A percentile compares a stretch with the other conserved stretches of the same genome.
Conservation (phyloP, 1,140 invertebrate genomes). For the Cotesia glomerata region DNA sequence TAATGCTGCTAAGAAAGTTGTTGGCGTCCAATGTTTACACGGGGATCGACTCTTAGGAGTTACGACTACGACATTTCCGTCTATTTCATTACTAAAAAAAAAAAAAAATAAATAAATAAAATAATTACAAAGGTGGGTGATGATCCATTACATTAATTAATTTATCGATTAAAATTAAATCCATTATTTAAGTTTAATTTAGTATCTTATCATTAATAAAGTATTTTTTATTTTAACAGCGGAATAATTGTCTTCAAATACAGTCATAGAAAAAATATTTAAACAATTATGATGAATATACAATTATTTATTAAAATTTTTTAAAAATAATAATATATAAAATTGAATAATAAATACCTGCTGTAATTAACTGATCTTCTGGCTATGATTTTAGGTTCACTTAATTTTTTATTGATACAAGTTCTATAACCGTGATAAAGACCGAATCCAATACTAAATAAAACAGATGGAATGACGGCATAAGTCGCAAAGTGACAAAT, state of each 20-base stretch:
- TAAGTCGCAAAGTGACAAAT: conserved; percentile 70
- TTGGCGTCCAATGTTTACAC: conserved; percentile 69
- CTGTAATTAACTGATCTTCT: conserved; percentile 23
- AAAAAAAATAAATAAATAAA: conserved; percentile 28
- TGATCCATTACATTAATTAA: neutral
- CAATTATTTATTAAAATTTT: too few species aligned
- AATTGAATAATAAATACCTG: conserved; percentile 32
- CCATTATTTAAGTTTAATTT: neutral
- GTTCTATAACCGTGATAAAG: conserved; percentile 72
- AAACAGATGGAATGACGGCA: conserved; percentile 64
- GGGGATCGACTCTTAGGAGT: conserved; percentile 60
- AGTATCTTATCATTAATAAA: neutral
- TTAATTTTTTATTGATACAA: conserved; percentile 65
- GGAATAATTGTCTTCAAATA: too few species aligned
- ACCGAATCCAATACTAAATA: conserved; percentile 66
- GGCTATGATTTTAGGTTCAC: conserved; percentile 44
- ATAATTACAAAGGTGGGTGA: neutral
- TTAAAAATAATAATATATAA: neutral
- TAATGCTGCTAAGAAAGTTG: conserved; percentile 64
- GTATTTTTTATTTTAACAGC: neutral
- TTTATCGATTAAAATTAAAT: neutral
- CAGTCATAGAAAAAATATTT: too few species aligned
- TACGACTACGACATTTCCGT: conserved; percentile 67
- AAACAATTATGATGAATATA: too few species aligned
- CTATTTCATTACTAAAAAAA: conserved; percentile 57